Evolutionary conservation across 2,888 invertebrate genomes (phyloP).

Genomic region (Lithophane semibrunnea): DNA sequence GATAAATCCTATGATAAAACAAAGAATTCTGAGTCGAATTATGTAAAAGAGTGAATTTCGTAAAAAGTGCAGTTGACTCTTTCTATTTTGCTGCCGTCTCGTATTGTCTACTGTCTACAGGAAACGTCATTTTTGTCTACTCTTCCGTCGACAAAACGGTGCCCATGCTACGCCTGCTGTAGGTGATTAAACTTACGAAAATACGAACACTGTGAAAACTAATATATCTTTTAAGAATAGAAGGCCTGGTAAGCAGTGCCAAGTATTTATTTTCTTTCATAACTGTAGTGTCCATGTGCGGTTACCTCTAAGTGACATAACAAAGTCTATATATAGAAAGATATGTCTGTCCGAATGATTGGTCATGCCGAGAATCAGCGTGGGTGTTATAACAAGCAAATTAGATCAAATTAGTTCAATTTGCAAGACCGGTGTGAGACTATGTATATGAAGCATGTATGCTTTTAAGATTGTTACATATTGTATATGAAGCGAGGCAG

Average conservation of each 20-base stretch:
- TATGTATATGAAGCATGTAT: conserved; percentile 19
- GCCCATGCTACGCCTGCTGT: too few relatives aligned
- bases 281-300: not conserved
- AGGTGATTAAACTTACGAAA: too few relatives aligned
- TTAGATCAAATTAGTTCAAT: conserved; percentile 81
- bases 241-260: conserved; percentile 1
- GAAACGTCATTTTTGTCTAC: too few relatives aligned
- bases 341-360: conserved; percentile 49
- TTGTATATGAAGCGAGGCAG: not conserved
- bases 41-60: too few relatives aligned
- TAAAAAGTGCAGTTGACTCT: too few relatives aligned
- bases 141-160: too few relatives aligned
- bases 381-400: conserved; percentile 80
- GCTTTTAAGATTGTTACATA: conserved; percentile 5
- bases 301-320: conserved; percentile 45
- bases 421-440: conserved; percentile 64
- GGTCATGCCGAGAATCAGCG: conserved; percentile 62
- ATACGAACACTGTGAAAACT: not conserved
- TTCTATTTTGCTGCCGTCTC: too few relatives aligned
- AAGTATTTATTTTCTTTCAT: conserved; percentile 21
- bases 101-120: too few relatives aligned
- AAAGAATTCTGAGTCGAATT: too few relatives aligned
- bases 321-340: conserved; percentile 56
- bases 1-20: too few relatives aligned
- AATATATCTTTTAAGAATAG: not conserved